Evolutionary conservation across 2,888 invertebrate species (phyloP), one percentile per base, ranked within the genome.

Genomic region (Leucoptera coffeella): DNA sequence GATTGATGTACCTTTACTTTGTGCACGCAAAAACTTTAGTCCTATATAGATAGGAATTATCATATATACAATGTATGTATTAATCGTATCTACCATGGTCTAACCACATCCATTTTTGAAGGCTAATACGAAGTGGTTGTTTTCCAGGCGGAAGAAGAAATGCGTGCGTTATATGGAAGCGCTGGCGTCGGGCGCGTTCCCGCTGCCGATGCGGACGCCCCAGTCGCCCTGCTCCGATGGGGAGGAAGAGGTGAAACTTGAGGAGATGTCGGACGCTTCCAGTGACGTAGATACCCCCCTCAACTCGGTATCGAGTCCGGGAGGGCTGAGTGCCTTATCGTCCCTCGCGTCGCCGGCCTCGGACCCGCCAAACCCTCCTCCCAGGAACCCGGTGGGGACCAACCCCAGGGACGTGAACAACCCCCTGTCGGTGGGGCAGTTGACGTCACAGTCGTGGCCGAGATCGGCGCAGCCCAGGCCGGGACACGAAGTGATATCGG

Each of bases 131-230:
- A n/a, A n/a, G n/a, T n/a, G n/a, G n/a, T n/a, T n/a, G 8, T n/a
- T 2, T 76, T 75, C 4, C 76, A 93, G 92, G 77, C 90, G 93
- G 77, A 93, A 93, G 81, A 93, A 93, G 73, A 93, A 93, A 73
- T 93, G 93, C 77, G 88, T 93, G 52, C 86, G 93, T 42, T 93
- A 93, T 75, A 85, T 91, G 85, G 92, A 91, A 74, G 82, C 85
- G 73, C 78, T 65, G 71, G 78, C 57, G 59, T 48, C 77, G 43
- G 80, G 78, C 41, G 80, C 78, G 41, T 82, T 78, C 45, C 82
- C 85, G 46, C 59, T 85, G 39, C 86, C 84, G 42, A 82, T 56
- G 51, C 84, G 80, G 58, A 84, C 84, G 50, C 72, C 86, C 39
- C 87, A 84, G 45, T 88, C 89, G 47, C 83, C 86, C 47, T 82